These are phyloP conservation scores for Acanthis flammea DNA, from an alignment of 2,797 vertebrate species.

Conservation along the genomic window DNA sequence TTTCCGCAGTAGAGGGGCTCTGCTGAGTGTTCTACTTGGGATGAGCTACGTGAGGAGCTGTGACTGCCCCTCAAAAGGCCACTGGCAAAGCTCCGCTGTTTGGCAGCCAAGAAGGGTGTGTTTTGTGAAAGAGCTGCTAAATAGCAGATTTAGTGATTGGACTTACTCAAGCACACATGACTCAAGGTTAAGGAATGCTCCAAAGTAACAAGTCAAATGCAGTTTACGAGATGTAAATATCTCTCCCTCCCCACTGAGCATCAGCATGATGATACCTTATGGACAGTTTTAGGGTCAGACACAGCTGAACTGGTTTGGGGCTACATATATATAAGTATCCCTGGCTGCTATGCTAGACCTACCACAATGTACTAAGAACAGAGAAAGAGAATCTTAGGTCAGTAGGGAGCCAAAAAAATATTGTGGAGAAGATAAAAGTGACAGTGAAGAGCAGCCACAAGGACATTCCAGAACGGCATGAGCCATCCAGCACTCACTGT, in stretches of 20 bases:
- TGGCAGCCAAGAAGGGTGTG: neutral
- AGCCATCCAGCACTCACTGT: neutral
- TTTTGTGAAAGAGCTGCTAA: neutral
- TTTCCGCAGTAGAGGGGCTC: neutral
- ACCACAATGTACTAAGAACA: neutral
- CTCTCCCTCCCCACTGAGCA: neutral
- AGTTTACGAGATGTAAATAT: neutral
- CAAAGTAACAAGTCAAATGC: neutral
- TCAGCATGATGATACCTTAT: neutral
- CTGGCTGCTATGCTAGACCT: neutral
- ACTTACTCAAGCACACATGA: neutral
- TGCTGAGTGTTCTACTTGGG: neutral
- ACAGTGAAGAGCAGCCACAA: neutral
- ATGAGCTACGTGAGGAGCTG: neutral
- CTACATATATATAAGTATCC: accelerated
- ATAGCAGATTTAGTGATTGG: neutral
- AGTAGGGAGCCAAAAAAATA: neutral
- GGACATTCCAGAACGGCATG: neutral
- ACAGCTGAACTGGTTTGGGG: neutral
- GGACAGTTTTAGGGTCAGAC: neutral
- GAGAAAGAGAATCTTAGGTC: neutral
- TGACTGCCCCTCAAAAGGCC: neutral
- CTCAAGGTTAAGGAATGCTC: neutral
- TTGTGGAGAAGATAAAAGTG: neutral
- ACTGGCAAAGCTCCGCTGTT: neutral